A percentile compares a stretch with the other conserved stretches of the same genome.
These are phyloP conservation scores for Acleris cristana DNA, from an alignment of 2,888 invertebrate species.

Conservation along the genomic window DNA sequence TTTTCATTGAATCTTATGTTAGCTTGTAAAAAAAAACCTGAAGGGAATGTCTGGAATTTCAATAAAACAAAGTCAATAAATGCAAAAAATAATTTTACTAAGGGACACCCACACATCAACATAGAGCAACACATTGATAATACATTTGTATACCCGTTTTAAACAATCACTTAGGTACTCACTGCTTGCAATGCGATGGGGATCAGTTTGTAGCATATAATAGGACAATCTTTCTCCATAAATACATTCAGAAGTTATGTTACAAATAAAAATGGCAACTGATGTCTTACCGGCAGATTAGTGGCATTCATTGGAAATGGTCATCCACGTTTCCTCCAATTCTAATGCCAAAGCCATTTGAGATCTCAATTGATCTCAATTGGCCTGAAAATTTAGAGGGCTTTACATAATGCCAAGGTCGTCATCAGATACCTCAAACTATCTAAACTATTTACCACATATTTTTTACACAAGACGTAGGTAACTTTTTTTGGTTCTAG, in stretches of 20 bases:
- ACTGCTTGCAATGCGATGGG: slow-evolving; percentile 25
- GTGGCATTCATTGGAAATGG: neutral
- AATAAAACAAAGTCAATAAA: slow-evolving; percentile 62
- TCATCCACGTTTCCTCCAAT: neutral
- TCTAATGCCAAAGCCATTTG: too few relatives aligned
- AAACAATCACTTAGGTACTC: slow-evolving; percentile 44
- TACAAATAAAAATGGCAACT: neutral
- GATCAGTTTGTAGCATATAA: neutral
- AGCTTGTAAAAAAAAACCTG: neutral
- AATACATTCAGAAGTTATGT: neutral
- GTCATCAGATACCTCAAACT: too few relatives aligned
- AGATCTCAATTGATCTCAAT: too few relatives aligned
- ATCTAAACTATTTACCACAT: too few relatives aligned
- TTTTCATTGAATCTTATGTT: too few relatives aligned
- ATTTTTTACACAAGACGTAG: too few relatives aligned
- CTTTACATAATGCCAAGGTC: too few relatives aligned
- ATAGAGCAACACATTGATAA: slow-evolving; percentile 51
- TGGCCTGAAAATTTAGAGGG: too few relatives aligned
- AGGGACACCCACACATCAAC: slow-evolving; percentile 48
- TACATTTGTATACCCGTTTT: slow-evolving; percentile 66
- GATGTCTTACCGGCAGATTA: neutral
- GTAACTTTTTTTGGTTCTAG: too few relatives aligned
- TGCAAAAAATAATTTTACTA: slow-evolving; percentile 67
- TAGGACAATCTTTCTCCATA: slow-evolving; percentile 13
- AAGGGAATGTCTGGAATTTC: slow-evolving; percentile 28